Percentiles rank a stretch among this genome's conserved stretches.
Conservation (phyloP, 2,888 invertebrate species). For the Cenopis cana region DNA sequence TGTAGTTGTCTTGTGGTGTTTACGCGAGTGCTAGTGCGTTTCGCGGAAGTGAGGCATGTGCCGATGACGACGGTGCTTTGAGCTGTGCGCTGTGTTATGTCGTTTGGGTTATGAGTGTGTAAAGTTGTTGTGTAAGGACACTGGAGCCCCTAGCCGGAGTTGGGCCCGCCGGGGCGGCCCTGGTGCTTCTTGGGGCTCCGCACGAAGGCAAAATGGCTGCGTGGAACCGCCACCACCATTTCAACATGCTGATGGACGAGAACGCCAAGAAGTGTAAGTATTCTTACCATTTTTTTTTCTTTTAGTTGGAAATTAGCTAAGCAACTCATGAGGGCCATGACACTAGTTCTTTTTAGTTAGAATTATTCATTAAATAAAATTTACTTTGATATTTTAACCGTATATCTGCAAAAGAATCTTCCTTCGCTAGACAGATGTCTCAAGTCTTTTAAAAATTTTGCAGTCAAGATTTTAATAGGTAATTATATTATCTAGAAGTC, state of each 20-base stretch:
- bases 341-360: not conserved
- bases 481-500: too few species aligned
- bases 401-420: not conserved
- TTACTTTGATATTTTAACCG: not conserved
- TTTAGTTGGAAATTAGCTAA: not conserved
- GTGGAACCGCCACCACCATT: constrained; percentile 91
- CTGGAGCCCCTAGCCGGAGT: constrained; percentile 87
- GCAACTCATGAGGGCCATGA: not conserved
- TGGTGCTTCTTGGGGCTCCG: constrained; percentile 85
- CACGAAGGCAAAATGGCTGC: constrained; percentile 88
- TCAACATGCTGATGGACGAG: constrained; percentile 88
- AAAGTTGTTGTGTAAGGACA: constrained; percentile 83
- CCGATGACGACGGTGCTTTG: constrained; percentile 79
- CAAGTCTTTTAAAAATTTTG: not conserved
- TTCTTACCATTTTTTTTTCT: not conserved
- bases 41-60: constrained; percentile 83
- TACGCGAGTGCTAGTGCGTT: constrained; percentile 83
- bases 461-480: not conserved
- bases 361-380: not conserved
- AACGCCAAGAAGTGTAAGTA: constrained; percentile 89
- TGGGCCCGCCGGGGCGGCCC: constrained; percentile 86
- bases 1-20: constrained; percentile 74
- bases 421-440: not conserved
- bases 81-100: constrained; percentile 80
- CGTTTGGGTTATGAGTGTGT: constrained; percentile 84